Evolutionary conservation across 2,113 vertebrate genomes (phyloP), one percentile per base, ranked within the genome.

Genomic region (Colius striatus): DNA sequence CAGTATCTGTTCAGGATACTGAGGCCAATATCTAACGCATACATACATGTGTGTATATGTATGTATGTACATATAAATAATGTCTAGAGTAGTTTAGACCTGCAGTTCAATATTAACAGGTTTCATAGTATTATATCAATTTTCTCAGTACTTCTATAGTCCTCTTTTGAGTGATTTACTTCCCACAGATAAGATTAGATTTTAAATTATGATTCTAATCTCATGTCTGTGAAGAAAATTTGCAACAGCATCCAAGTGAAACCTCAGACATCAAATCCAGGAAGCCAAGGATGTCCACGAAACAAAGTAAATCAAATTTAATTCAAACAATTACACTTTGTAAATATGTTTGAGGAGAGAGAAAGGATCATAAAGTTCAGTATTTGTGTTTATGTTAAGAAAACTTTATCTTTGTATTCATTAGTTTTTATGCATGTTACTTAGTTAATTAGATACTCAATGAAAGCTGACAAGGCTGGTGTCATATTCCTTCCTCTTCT

Each of bases 21-120:
- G 9, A 62, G 10, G 9, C 22, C 43, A 78, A n/a, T 43, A 34
- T 25, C 30, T 86, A 41, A 51, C 14, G 61, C 13, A 58, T 22
- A n/a, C 0, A 16, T 23, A 26, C 27, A 1, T 30, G 1, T 41
- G 10, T 30, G 13, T 57, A 6, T 57, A 4, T 43, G 2, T 32
- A 4, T 73, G 4, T 26, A 4, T 34, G 29, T 50, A 13, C 45
- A 48, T 17, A 29, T 27, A 26, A 13, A 26, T 26, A 38, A 61
- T 16, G 5, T 47, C 32, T 72, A 10, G 16, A 13, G 21, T 61
- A 34, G 13, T 66, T 80, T 57, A 62, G n/a, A 22, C 5, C 7
- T 57, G 14, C 13, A 62, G 25, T 43, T 68, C 32, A 62, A 32
- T 70, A 58, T 51, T 53, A 51, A 3, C 20, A 47, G 27, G 26